Conservation (phyloP, 2,888 invertebrate species). For the Incurvaria masculella region DNA sequence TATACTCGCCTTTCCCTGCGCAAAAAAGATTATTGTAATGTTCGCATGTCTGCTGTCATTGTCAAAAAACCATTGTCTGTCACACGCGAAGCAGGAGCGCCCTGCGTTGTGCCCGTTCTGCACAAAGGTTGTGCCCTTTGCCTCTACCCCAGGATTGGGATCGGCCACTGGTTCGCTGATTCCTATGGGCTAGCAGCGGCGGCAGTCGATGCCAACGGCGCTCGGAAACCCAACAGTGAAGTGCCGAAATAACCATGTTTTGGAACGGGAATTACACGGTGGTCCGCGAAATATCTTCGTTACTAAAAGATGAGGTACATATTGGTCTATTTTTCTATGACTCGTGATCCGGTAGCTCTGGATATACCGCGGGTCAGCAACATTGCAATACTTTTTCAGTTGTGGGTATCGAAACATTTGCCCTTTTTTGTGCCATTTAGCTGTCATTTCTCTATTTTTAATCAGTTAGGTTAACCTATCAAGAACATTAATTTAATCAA, state of each 20-base stretch:
- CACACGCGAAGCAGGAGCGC: no score
- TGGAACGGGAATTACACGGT: slow-evolving; percentile 75
- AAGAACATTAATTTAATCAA: no score
- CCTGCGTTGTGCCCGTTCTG: no score
- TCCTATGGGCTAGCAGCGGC: not conserved
- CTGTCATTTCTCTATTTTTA: slow-evolving; percentile 3
- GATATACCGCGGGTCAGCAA: slow-evolving; percentile 17
- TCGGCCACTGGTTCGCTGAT: not conserved
- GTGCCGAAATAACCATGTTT: slow-evolving; percentile 62
- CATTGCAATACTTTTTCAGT: slow-evolving; percentile 21
- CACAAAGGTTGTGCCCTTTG: not conserved
- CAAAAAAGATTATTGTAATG: no score
- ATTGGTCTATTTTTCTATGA: slow-evolving; percentile 34
- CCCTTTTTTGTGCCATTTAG: slow-evolving; percentile 9
- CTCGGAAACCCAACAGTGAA: not conserved
- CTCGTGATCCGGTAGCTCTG: slow-evolving; percentile 42
- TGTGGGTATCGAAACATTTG: slow-evolving; percentile 15
- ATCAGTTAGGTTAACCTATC: no score
- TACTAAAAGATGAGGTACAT: slow-evolving; percentile 74
- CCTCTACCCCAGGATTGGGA: not conserved
- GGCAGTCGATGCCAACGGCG: not conserved
- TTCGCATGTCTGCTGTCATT: no score
- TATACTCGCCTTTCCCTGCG: no score
- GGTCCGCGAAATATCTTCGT: slow-evolving; percentile 71
- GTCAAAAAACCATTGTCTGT: no score